These are phyloP conservation scores for Zeus faber DNA, from an alignment of 2,113 vertebrate species.

Conservation along the genomic window DNA sequence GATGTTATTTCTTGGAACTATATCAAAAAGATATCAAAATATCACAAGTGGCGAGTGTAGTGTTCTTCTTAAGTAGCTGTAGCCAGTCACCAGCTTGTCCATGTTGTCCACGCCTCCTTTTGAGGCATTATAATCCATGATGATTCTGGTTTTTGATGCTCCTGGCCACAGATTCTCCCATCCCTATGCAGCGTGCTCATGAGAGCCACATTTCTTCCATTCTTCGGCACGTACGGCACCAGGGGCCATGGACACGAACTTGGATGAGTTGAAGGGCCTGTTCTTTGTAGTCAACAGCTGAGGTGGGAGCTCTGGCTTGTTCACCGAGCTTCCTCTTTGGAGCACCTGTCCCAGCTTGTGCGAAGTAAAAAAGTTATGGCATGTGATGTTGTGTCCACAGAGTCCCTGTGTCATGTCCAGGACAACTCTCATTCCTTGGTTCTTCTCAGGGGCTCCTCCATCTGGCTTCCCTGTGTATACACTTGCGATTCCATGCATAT, in stretches of 20 bases:
- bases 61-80: constrained; percentile 31
- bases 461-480: constrained; percentile 16
- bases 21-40: constrained; percentile 14
- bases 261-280: background rate
- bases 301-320: constrained; percentile 7
- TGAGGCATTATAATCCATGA: constrained; percentile 26
- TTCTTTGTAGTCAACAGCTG: background rate
- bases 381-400: constrained; percentile 20
- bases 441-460: too few species aligned
- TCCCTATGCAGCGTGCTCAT: constrained; percentile 29
- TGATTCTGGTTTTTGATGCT: constrained; percentile 22
- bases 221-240: constrained; percentile 22
- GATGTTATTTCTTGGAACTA: too few species aligned
- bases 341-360: constrained; percentile 12
- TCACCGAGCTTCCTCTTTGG: constrained; percentile 13
- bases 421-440: constrained; percentile 9
- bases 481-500: constrained; percentile 6
- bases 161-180: too few species aligned
- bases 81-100: constrained; percentile 23
- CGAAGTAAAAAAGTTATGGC: constrained; percentile 10
- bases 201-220: constrained; percentile 28
- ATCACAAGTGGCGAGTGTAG: constrained; percentile 22
- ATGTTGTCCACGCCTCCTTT: constrained; percentile 32
- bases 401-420: constrained; percentile 19
- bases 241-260: constrained; percentile 20